A percentile compares a stretch with the other conserved stretches of the same genome.
phyloP scores from a whole-genome alignment of 2,113 vertebrate species.

The Sus scrofa region T2T-Sscrofa CM000830.6:28532501-28533000 shows the following conservation, averaged over 20 bases:
- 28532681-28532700: background rate
- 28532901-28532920: too few species aligned
- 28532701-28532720: background rate
- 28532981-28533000: background rate
- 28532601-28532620: background rate
- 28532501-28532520: background rate
- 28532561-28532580: background rate
- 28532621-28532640: background rate
- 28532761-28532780: background rate
- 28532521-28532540: conserved; percentile 29
- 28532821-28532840: background rate
- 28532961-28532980: conserved; percentile 36
- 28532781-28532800: background rate
- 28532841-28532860: background rate
- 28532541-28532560: background rate
- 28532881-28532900: too few species aligned
- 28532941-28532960: too few species aligned
- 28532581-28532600: conserved; percentile 24
- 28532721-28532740: background rate
- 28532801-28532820: background rate
- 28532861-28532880: too few species aligned
- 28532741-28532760: background rate
- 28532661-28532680: background rate
- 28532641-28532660: background rate
- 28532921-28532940: too few species aligned